phyloP scores from a whole-genome alignment of 2,113 vertebrate species.

The Sula dactylatra region DNA sequence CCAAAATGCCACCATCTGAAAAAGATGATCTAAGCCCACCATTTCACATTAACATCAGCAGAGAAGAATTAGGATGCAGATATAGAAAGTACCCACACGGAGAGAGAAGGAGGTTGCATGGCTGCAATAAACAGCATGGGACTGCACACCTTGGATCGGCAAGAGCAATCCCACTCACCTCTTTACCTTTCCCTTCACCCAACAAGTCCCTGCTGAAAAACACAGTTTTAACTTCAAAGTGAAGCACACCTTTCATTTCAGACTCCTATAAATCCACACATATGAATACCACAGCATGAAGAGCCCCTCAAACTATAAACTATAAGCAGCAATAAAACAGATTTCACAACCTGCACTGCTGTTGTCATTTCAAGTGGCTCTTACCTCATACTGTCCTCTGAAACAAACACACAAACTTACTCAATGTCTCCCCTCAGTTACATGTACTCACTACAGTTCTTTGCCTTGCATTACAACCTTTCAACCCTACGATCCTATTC shows the following conservation, averaged over 20 bases:
- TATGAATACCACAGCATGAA: neutral
- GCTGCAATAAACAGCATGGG: neutral
- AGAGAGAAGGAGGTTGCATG: neutral
- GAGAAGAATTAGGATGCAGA: neutral
- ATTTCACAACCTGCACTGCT: constrained; percentile 11
- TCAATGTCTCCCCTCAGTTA: constrained; percentile 7
- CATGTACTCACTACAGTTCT: neutral
- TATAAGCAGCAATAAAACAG: neutral
- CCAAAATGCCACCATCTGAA: neutral
- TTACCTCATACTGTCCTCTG: constrained; percentile 46
- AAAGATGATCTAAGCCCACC: neutral
- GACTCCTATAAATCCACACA: neutral
- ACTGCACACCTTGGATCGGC: neutral
- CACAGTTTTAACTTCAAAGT: neutral
- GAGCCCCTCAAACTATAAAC: neutral
- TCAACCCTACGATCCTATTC: neutral
- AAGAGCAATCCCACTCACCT: neutral
- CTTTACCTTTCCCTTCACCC: neutral
- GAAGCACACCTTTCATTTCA: neutral
- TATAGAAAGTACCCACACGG: neutral
- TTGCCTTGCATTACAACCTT: neutral
- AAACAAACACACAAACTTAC: constrained; percentile 37
- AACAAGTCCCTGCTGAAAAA: neutral
- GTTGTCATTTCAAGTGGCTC: constrained; percentile 20
- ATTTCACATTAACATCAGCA: neutral